phyloP scores from a whole-genome alignment of 2,797 vertebrate genomes.

The Crypturellus tataupa region DNA sequence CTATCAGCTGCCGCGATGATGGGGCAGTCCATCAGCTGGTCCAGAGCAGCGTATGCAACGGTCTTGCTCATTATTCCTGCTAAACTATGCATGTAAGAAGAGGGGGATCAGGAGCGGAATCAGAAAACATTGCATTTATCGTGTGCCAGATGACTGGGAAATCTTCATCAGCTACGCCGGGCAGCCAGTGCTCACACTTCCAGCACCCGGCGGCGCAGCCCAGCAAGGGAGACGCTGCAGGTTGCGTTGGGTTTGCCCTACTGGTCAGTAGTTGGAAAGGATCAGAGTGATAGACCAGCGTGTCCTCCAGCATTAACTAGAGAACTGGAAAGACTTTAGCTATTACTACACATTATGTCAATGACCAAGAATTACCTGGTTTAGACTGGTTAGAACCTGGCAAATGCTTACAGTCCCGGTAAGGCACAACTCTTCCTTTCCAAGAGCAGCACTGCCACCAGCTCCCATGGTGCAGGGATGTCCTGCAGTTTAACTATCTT shows the following conservation, averaged over 20 bases:
- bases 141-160: neutral
- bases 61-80: slow-evolving; percentile 28
- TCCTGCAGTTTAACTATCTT: neutral
- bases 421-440: rapidly evolving
- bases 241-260: neutral
- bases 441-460: neutral
- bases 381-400: rapidly evolving
- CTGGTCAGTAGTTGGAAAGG: neutral
- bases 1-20: neutral
- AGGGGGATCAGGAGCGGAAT: neutral
- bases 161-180: neutral
- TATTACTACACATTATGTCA: neutral
- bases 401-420: rapidly evolving
- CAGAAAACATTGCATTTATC: slow-evolving; percentile 1
- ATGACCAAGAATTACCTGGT: neutral
- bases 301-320: neutral
- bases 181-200: neutral
- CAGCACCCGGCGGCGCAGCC: neutral
- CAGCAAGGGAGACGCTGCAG: neutral
- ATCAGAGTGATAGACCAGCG: neutral
- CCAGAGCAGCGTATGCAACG: neutral
- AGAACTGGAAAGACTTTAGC: neutral
- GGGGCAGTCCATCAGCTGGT: slow-evolving; percentile 15
- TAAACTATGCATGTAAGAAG: slow-evolving; percentile 14
- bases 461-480: neutral